Evolutionary conservation across 2,888 invertebrate species (phyloP).

Genomic region (Dexiosoma caninum): DNA sequence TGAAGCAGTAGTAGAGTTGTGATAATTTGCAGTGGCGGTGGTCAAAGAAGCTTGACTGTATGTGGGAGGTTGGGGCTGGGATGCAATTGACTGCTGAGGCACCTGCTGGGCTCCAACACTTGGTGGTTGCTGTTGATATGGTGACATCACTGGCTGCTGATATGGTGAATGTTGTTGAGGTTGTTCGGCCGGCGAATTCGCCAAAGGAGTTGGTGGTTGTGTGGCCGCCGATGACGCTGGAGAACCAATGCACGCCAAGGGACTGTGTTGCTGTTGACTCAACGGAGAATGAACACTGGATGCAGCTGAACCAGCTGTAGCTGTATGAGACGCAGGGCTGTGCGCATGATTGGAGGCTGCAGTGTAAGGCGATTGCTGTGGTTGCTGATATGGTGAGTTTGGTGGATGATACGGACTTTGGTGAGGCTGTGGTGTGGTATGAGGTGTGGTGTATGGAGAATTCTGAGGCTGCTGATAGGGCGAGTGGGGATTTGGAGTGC

Average conservation of each 20-base stretch:
- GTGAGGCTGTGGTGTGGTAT: constrained; percentile 74
- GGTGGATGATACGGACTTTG: constrained; percentile 77
- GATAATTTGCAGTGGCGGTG: constrained; percentile 26
- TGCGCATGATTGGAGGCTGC: constrained; percentile 61
- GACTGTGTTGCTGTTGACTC: constrained; percentile 71
- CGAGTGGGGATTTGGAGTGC: constrained; percentile 79
- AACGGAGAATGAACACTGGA: constrained; percentile 65
- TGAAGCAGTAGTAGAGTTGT: constrained; percentile 64
- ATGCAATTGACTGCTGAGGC: constrained; percentile 48
- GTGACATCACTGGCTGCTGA: constrained; percentile 78
- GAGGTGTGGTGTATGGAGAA: constrained; percentile 77
- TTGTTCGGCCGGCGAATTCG: constrained; percentile 72
- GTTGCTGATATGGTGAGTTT: constrained; percentile 68
- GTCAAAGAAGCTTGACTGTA: constrained; percentile 68
- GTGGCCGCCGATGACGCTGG: constrained; percentile 74
- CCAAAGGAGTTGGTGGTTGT: constrained; percentile 73
- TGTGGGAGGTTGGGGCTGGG: constrained; percentile 62
- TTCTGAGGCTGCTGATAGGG: constrained; percentile 79
- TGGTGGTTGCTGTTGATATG: constrained; percentile 76
- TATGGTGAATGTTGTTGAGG: constrained; percentile 78
- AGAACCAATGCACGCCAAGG: constrained; percentile 71
- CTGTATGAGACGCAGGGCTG: constrained; percentile 67
- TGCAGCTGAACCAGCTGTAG: constrained; percentile 46
- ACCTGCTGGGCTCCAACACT: constrained; percentile 56
- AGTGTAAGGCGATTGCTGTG: constrained; percentile 68